Conservation (phyloP, 1,140 invertebrate species). For the Phenacoccus solenopsis region DNA sequence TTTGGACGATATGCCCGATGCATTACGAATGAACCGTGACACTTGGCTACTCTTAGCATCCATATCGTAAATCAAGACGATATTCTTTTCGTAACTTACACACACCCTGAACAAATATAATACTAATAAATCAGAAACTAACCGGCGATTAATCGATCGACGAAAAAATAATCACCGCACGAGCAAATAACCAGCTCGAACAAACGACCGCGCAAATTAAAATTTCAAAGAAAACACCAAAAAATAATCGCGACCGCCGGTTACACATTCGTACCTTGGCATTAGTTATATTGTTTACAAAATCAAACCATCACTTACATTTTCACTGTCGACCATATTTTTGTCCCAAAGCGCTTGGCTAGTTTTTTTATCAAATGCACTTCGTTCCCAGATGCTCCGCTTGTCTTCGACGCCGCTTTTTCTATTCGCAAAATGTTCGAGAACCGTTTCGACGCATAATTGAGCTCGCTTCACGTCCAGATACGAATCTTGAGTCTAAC, state of each 20-base stretch:
- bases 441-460: slow-evolving; percentile 51
- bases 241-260: background rate
- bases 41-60: too few relatives aligned
- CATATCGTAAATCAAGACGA: too few relatives aligned
- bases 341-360: slow-evolving; percentile 50
- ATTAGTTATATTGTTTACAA: background rate
- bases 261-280: background rate
- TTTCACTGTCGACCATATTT: slow-evolving; percentile 58
- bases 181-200: too few relatives aligned
- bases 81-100: background rate
- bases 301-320: slow-evolving; percentile 38
- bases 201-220: too few relatives aligned
- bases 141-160: background rate
- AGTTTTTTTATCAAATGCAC: slow-evolving; percentile 48
- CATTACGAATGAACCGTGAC: background rate
- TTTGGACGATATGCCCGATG: background rate
- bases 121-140: background rate
- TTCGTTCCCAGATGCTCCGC: slow-evolving; percentile 54
- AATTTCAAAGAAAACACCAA: too few relatives aligned
- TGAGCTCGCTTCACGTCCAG: slow-evolving; percentile 55
- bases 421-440: slow-evolving; percentile 53
- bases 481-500: slow-evolving; percentile 37
- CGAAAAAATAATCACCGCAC: too few relatives aligned
- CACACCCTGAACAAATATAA: background rate
- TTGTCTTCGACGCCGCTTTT: slow-evolving; percentile 50